phyloP scores from a whole-genome alignment of 2,888 invertebrate genomes.

The Pyrrhia umbra region DNA sequence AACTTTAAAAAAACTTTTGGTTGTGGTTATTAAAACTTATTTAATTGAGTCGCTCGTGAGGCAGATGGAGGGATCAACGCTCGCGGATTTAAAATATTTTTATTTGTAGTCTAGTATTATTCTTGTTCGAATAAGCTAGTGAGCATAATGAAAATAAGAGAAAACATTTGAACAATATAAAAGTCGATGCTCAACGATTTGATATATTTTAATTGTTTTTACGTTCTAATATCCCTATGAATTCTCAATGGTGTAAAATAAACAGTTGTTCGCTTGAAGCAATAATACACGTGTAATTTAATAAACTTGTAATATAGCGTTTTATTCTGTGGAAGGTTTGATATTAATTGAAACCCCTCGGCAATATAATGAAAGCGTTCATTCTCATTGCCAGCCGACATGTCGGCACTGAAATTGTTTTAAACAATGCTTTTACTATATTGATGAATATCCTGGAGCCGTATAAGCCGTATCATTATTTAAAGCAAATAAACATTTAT shows the following conservation, averaged over 20 bases:
- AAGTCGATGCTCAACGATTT: background rate
- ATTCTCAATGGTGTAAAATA: slow-evolving; percentile 15
- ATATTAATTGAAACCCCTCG: slow-evolving; percentile 56
- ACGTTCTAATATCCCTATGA: slow-evolving; percentile 12
- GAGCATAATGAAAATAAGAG: background rate
- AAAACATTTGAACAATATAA: background rate
- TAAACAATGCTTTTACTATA: slow-evolving; percentile 59
- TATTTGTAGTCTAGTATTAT: background rate
- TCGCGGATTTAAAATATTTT: background rate
- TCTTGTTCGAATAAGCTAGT: background rate
- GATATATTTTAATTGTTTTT: slow-evolving; percentile 12
- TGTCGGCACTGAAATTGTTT: slow-evolving; percentile 45
- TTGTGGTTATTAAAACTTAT: slow-evolving; percentile 36
- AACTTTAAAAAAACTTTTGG: slow-evolving; percentile 11
- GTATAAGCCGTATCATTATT: slow-evolving; percentile 44
- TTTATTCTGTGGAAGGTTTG: slow-evolving; percentile 34
- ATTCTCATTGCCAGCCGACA: slow-evolving; percentile 53
- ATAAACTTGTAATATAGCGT: slow-evolving; percentile 35
- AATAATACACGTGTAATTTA: slow-evolving; percentile 14
- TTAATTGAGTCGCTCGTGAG: slow-evolving; percentile 27
- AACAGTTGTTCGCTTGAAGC: slow-evolving; percentile 14
- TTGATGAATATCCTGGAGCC: slow-evolving; percentile 57
- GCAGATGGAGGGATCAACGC: background rate
- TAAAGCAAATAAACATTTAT: slow-evolving; percentile 46
- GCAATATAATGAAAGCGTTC: slow-evolving; percentile 57